Percentiles rank a stretch among this genome's conserved stretches.
phyloP scores from a whole-genome alignment of 2,113 vertebrate species.

The Sinosuthora webbiana region DNA sequence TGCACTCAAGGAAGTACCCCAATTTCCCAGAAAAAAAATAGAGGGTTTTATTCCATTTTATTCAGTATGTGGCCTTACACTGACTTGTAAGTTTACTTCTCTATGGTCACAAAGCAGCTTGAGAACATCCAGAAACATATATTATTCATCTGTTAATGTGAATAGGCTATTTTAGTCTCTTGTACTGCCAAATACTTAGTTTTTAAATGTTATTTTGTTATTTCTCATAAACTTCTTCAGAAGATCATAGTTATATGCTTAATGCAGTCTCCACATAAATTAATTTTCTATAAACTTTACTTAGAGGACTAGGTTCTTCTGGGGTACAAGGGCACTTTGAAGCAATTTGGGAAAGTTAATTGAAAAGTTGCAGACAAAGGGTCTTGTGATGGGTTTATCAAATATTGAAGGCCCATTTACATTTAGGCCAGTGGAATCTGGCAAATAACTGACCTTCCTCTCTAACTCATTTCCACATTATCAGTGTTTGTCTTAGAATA shows the following conservation, averaged over 20 bases:
- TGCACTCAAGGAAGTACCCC: background rate
- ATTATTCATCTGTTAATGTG: background rate
- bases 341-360: background rate
- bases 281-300: background rate
- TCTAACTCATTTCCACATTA: background rate
- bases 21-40: background rate
- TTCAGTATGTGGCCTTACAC: background rate
- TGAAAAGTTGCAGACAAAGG: background rate
- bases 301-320: background rate
- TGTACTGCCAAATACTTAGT: background rate
- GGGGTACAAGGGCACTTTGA: background rate
- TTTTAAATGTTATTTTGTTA: background rate
- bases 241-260: background rate
- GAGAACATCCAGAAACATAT: background rate
- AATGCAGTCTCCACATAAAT: background rate
- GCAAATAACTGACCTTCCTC: background rate
- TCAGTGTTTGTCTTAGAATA: background rate
- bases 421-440: background rate
- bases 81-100: background rate
- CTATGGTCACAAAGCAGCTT: background rate
- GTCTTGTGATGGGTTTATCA: background rate
- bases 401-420: background rate
- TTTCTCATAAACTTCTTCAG: background rate
- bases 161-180: background rate
- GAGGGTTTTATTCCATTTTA: background rate